Base-by-base conservation (phyloP, 2,797 vertebrate species). In the Coregonus suidteri region DNA sequence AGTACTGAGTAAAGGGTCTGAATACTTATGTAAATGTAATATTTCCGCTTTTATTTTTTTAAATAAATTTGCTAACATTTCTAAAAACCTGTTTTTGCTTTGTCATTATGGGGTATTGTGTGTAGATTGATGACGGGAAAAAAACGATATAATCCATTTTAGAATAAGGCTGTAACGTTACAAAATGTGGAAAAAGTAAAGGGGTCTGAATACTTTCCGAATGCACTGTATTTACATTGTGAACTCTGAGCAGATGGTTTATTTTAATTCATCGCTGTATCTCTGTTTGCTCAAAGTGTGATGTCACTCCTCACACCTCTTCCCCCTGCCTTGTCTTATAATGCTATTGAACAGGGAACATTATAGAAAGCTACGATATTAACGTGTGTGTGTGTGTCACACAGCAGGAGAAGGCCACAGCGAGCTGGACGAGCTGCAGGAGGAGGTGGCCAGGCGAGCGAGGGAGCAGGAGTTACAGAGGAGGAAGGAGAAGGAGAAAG, bases 371-470 rank as follows among this genome's bases (percentile, higher is more conserved):
- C 30, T 37, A 68, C 15, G 68, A 41, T 47, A 37, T 77, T n/a
- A 34, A 74, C 52, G 6, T 31, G 2, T 9, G 64, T 59, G 13
- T 69, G 9, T 71, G 18, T 73, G 71, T 74, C 41, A 67, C 16
- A 18, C 18, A 54, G 53, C 4, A 56, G 53, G 15, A 59, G 56
- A 18, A 71, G 94, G 94, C 53, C 97, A 96, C 91, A 99, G 96
- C 65, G 98, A 99, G 87, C 92, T 99, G 88, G 98, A 99, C 83
- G 97, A 99, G 90, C 88, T 99, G 56, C 98, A 99, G 90, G 98
- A 99, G 87, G 98, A 99, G 86, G 98, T 98, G 88, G 92, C 94
- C 75, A 96, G 96, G 82, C 95, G 96, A 86, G 98, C 96, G 0
- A 94, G 89, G 66, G 97, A 98, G 79, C 97, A 99, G 87, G 98